Evolutionary conservation across 2,797 vertebrate species (phyloP), one percentile per base, ranked within the genome.

Genomic region (Pseudomugil tenellus): DNA sequence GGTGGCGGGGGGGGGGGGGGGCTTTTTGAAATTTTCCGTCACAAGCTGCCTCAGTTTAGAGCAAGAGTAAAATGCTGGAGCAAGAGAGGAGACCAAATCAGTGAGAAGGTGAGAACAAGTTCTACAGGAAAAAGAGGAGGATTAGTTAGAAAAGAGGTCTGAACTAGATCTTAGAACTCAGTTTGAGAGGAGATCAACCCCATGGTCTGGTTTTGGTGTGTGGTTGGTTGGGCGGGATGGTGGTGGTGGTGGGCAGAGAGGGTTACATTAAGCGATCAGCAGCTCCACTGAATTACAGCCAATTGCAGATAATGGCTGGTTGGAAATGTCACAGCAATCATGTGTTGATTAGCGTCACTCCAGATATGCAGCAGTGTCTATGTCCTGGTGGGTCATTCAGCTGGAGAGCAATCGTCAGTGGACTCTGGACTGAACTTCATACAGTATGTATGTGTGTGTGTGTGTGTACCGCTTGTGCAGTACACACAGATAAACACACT

Each of bases 271-370:
- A 87, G 80, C 74, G 79, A 74, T 90, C 70, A 54, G 67, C 73
- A 37, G 66, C 71, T 2, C 29, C 60, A 32, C 12, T 68, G 70
- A 86, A 86, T 90, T 77, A 84, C 26, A 53, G 65, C 70, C 80
- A 77, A 74, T 78, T 67, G 77, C 17, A 52, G 73, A 78, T 80
- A 84, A 86, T 84, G 53, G 63, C 59, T 37, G 28, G 73, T 67
- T 51, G 71, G 69, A 91, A 92, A 89, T 85, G 86, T 87, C 81
- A 85, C 82, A 72, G 79, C 85, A 85, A 81, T 90, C 79, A 67
- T 57, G 76, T 59, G 76, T 73, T 84, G 80, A 90, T 87, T 80
- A 83, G 82, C 39, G 23, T 70, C 72, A 54, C 60, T 81, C 64
- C 57, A 67, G 76, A 67, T 63, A 12, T 63, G 73, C 73, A 21